Base-by-base conservation (phyloP, 2,888 invertebrate genomes). In the Drosophila pseudotalamancana region DNA sequence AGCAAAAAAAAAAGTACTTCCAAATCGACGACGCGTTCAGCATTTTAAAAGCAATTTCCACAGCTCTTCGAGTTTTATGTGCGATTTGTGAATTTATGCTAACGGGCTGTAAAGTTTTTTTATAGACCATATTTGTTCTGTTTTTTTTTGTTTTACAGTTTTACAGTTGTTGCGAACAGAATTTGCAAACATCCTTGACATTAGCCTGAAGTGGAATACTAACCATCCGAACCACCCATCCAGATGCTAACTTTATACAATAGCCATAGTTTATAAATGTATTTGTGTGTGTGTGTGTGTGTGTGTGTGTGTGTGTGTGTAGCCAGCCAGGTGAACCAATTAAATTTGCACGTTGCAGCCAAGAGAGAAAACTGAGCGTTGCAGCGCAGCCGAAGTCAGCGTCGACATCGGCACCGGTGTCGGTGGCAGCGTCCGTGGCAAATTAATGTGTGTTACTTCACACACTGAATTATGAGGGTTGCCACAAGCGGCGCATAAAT, bases 401-500 rank as follows among this genome's bases (percentile, higher is more conserved):
- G 29, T 12, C 12, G 29, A 1, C 16, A 11, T 12, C 25, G 12
- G 18, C 16, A n/a, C 6, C 23, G 21, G 31, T 45, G 45, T 45
- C 45, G 45, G 45, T 21, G 31, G 46, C 46, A 46, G 39, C 48
- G 37, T 39, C 60, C 53, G 60, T 63, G 56, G 74, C 78, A 74
- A 81, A 75, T 74, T 74, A 72, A 78, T 80, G n/a, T n/a, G n/a
- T n/a, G 76, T 81, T 79, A 59, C 72, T 77, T 72, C 74, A 79
- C 83, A 72, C 70, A 49, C 72, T 86, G 86, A 85, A 78, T 85
- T 85, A 85, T 88, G 87, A 74, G 69, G 43, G 51, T 74, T 78
- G 81, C 88, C 84, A 69, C 84, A 86, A 83, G 87, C 79, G 88
- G 79, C 76, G 81, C 87, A 88, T 88, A 88, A 88, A 85, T 81